Base-by-base conservation (phyloP, 1,140 invertebrate genomes). In the Habropoda laboriosa region DNA sequence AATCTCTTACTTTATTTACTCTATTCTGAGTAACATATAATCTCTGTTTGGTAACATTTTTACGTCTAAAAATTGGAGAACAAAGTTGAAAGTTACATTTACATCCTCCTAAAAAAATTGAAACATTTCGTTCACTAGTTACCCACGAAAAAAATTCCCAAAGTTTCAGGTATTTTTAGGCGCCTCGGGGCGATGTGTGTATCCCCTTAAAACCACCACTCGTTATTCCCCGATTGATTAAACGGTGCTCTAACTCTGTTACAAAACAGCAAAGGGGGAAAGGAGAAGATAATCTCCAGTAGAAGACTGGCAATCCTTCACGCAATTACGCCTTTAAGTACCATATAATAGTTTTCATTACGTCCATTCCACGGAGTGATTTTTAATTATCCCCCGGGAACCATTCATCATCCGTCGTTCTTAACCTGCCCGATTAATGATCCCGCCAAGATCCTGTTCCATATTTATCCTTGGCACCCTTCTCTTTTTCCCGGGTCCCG, bases 381-480 rank as follows among this genome's bases (percentile, higher is more conserved):
- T 77, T 77, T 77, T 77, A 77, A 77, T 71, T 57, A 77, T 68
- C 75, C 75, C 74, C 3, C 10, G 66, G 53, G 75, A 71, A 67
- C 55, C 30, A 77, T 71, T 49, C 55, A 45, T 77, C 75, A 77
- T 60, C 53, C 74, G n/a, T 8, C 42, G 42, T 70, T 70, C 75
- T 49, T 71, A 77, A 60, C 66, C 66, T 21, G 38, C 40, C 38
- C 64, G 66, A 71, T 77, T 77, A 77, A 77, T 77, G 75, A 77
- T 60, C 63, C 63, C 35, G 35, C 16, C 57, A 32, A 63, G 77
- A 70, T 84, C 66, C 71, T 85, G 47, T 55, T 67, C 72, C 51
- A 57, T 80, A 77, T 86, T 86, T 83, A 86, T 86, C 55, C 21
- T 40, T n/a, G n/a, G n/a, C 70, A 71, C 64, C 78, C 74, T 61